Base-by-base conservation (phyloP, 2,797 vertebrate species). In the Gastrophryne carolinensis region DNA sequence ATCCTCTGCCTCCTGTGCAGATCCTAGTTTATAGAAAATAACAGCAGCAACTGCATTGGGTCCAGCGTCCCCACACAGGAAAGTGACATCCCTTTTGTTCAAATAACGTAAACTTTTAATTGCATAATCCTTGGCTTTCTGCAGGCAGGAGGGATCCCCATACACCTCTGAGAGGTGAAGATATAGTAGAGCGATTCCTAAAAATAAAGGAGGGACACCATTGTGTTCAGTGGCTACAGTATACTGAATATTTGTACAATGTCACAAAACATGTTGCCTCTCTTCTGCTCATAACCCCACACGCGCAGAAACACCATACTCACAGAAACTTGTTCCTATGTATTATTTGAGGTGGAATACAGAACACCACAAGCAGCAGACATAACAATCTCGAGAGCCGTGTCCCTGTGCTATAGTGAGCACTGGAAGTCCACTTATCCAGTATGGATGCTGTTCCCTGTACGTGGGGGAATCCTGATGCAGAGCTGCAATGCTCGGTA, bases 171-270 rank as follows among this genome's bases (percentile, higher is more conserved):
- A 85, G 41, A 99, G 93, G 79, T 98, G 96, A 78, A 98, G 85
- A 84, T 98, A 98, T 35, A 99, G 93, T 81, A 98, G 73, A 13
- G 97, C 93, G 3, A 99, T 95, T 57, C 97, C 97, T 99, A 86
- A 1, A 70, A 79, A n/a, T n/a, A 60, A 72, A 24, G 80, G 26
- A 54, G 2, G 17, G 60, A 21, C 29, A 61, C 15, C 39, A 44
- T 17, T n/a, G 9, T 13, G 5, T 15, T 41, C 1, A 41, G 8
- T 41, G 12, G 6, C 15, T 3, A 7, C 4, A 39, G 37, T 13
- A 15, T 13, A 34, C 4, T 34, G 4, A 39, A 11, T 39, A 15
- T 2, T 39, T 41, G n/a, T n/a, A n/a, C n/a, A n/a, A n/a, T n/a
- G n/a, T n/a, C n/a, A n/a, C n/a, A n/a, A n/a, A n/a, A n/a, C n/a